Evolutionary conservation across 2,113 vertebrate genomes (phyloP).

Genomic region (Istiophorus platypterus): DNA sequence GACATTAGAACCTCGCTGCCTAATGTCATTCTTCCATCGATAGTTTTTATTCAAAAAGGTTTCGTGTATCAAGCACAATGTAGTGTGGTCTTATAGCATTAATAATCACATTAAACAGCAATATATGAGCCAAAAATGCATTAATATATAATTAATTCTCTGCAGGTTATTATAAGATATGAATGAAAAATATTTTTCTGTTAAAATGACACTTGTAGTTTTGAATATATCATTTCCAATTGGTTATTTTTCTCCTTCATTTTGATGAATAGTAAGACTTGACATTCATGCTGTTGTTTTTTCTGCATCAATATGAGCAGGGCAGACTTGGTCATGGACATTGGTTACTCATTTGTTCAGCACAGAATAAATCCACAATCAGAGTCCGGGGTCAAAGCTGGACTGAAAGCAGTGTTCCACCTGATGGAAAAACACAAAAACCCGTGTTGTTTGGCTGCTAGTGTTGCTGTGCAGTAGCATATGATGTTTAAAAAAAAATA

Average conservation of each 20-base stretch:
- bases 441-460: neutral
- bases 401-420: neutral
- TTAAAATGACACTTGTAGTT: neutral
- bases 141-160: neutral
- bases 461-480: neutral
- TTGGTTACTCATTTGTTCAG: neutral
- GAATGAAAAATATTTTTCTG: neutral
- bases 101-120: neutral
- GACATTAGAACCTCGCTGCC: neutral
- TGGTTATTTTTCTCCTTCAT: neutral
- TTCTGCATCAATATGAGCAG: too few relatives aligned
- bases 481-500: neutral
- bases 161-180: neutral
- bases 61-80: neutral
- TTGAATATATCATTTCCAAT: neutral
- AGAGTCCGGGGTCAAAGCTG: slow-evolving; percentile 1
- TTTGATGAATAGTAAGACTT: slow-evolving; percentile 5
- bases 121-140: neutral
- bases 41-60: neutral
- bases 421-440: too few relatives aligned
- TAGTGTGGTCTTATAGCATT: neutral
- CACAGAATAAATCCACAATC: slow-evolving; percentile 13
- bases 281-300: slow-evolving; percentile 40
- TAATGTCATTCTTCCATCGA: neutral
- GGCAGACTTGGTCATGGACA: neutral